Conservation (phyloP, 2,797 vertebrate species). For the Falco novaeseelandiae region DNA sequence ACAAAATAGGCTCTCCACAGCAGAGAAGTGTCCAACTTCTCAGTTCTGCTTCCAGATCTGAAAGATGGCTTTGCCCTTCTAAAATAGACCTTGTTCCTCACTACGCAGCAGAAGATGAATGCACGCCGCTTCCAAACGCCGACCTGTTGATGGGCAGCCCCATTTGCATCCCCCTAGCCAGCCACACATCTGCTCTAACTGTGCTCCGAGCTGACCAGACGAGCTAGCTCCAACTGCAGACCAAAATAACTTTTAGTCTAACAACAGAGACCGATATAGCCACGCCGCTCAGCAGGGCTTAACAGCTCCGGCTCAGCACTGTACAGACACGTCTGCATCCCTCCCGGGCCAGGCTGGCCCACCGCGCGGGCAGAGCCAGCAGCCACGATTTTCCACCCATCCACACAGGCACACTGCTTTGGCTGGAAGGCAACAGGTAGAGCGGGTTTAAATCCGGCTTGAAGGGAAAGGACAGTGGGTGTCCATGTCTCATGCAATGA, state of each 20-base stretch:
- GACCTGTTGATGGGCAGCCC: neutral
- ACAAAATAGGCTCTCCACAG: neutral
- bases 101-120: neutral
- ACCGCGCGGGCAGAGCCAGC: neutral
- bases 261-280: neutral
- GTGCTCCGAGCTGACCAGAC: neutral
- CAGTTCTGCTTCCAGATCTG: conserved; percentile 45
- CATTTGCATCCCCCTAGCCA: neutral
- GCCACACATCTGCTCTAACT: conserved; percentile 19
- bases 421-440: neutral
- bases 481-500: neutral
- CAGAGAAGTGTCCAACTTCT: conserved; percentile 44
- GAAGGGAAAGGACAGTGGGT: neutral
- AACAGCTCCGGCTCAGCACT: neutral
- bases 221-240: neutral
- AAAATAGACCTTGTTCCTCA: neutral
- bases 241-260: conserved; percentile 26
- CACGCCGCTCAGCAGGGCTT: accelerated
- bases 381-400: neutral
- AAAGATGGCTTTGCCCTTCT: neutral
- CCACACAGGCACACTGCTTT: neutral
- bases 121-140: neutral
- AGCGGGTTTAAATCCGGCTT: neutral
- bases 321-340: accelerated
- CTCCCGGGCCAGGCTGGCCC: neutral